Conservation (phyloP, 1,140 invertebrate species). For the Neodiprion pinetum region DNA sequence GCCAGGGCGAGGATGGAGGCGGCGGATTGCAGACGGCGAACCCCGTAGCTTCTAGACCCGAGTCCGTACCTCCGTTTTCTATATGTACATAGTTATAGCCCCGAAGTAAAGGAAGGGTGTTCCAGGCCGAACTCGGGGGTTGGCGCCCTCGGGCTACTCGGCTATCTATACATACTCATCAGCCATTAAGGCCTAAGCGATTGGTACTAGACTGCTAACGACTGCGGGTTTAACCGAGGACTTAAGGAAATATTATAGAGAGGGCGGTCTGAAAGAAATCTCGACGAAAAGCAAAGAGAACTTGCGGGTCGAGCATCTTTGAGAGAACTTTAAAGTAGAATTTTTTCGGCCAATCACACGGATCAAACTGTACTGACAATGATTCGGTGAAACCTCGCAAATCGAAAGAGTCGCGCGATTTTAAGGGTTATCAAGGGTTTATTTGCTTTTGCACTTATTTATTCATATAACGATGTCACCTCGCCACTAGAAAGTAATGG, state of each 20-base stretch:
- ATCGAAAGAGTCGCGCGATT: not conserved
- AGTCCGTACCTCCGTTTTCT: not conserved
- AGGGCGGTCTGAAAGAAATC: no score
- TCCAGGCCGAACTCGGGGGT: not conserved
- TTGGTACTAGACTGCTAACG: not conserved
- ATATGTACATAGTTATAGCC: not conserved
- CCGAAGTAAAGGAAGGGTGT: not conserved
- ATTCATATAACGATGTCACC: not conserved
- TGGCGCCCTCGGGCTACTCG: not conserved
- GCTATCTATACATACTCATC: not conserved
- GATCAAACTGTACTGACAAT: no score
- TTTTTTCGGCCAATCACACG: no score
- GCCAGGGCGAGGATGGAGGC: no score
- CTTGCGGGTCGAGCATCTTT: no score
- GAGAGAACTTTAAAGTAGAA: no score
- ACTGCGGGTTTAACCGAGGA: not conserved
- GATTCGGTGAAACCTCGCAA: no score
- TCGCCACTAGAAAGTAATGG: not conserved
- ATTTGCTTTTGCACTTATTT: not conserved
- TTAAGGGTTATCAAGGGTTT: not conserved
- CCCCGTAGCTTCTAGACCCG: not conserved
- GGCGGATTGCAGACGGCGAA: not conserved
- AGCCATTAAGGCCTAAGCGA: not conserved
- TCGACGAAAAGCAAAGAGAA: no score
- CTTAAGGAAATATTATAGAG: not conserved